Evolutionary conservation across 2,888 invertebrate genomes (phyloP).

Genomic region (Cordilura impudica): DNA sequence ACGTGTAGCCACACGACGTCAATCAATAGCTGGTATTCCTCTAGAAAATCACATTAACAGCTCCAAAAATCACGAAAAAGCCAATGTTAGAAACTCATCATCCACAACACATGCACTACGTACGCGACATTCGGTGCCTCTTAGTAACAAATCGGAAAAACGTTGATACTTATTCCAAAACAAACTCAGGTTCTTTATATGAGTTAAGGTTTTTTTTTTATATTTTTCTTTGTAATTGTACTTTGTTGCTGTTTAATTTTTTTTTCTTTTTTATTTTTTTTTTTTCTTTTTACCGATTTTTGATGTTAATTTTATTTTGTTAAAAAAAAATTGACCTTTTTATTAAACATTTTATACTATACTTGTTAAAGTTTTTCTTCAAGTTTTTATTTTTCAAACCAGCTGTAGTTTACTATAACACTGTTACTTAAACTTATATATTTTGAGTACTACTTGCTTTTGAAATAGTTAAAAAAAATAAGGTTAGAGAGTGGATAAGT

Average conservation of each 20-base stretch:
- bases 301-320: background rate
- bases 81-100: slow-evolving; percentile 41
- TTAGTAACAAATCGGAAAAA: slow-evolving; percentile 77
- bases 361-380: background rate
- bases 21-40: slow-evolving; percentile 73
- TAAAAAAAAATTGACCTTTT: background rate
- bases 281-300: background rate
- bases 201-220: slow-evolving; percentile 1
- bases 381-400: too few species aligned
- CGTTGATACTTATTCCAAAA: slow-evolving; percentile 68
- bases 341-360: background rate
- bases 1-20: slow-evolving; percentile 76
- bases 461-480: too few species aligned
- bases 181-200: slow-evolving; percentile 28
- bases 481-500: too few species aligned
- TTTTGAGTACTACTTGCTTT: too few species aligned
- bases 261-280: background rate
- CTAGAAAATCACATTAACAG: slow-evolving; percentile 58
- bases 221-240: background rate
- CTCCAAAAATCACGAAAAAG: slow-evolving; percentile 41
- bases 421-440: too few species aligned
- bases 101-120: slow-evolving; percentile 70
- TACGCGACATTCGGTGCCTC: slow-evolving; percentile 78
- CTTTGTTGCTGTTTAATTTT: background rate
- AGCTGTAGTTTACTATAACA: too few species aligned